Evolutionary conservation across 2,888 invertebrate species (phyloP), one percentile per base, ranked within the genome.

Genomic region (Criorhina ranunculi): DNA sequence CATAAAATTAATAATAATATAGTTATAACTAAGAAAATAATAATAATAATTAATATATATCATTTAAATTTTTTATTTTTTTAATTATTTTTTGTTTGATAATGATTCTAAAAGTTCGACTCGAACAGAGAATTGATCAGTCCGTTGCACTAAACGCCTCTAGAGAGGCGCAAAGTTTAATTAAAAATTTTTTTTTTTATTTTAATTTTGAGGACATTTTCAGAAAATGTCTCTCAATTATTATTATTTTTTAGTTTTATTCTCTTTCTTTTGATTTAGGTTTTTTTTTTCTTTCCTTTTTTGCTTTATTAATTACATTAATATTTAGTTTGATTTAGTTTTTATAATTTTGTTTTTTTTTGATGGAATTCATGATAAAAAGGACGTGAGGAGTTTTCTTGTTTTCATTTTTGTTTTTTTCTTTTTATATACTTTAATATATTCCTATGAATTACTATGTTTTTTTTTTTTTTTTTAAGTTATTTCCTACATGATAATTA

Each of bases 71-170:
- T 57, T 51, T 66, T 77, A 9, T 55, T 59, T 59, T 31, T 44
- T 62, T 79, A n/a, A n/a, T n/a, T n/a, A n/a, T 49, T 73, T 66
- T 53, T 79, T 49, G 33, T 80, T 80, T 85, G 85, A 85, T 85
- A 85, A 85, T 85, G 80, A 76, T 81, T 86, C 86, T 86, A 80
- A 86, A 86, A 86, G 81, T 80, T 86, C 80, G 86, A 86, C 86
- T 86, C 81, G 76, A 86, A 86, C 86, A 86, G 86, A 86, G 86
- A 86, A 77, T 83, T 86, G 86, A 78, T 87, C 87, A 87, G 87
- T 87, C 87, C 86, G 81, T 86, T 85, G 75, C 78, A 86, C 86
- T 87, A n/a, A n/a, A 76, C 86, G 86, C 85, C 86, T 87, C 85
- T 86, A 77, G 72, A 72, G 81, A 76, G 86, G 72, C 76, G 86